Evolutionary conservation across 1,140 invertebrate species (phyloP).

Genomic region (Latrodectus geometricus): DNA sequence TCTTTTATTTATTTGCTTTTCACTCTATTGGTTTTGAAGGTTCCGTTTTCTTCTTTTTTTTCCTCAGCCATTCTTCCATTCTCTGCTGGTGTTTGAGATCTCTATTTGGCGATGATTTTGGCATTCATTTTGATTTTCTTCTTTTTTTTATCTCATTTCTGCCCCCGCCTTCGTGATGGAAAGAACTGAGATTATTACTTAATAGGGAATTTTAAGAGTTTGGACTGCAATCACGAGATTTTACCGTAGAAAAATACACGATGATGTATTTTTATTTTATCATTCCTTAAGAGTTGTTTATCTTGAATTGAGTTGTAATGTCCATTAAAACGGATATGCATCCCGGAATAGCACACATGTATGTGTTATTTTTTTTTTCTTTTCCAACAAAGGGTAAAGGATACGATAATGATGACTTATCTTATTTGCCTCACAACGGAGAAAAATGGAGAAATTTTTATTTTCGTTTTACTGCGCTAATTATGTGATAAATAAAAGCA

Average conservation of each 20-base stretch:
- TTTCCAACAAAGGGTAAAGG: no score
- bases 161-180: neutral
- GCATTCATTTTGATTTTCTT: neutral
- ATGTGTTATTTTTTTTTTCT: no score
- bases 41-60: neutral
- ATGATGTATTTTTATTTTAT: neutral
- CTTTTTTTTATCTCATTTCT: neutral
- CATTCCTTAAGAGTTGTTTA: neutral
- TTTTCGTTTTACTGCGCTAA: no score
- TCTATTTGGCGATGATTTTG: constrained; percentile 30
- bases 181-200: neutral
- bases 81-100: constrained; percentile 6
- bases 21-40: constrained; percentile 1
- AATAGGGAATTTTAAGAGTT: neutral
- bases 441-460: no score
- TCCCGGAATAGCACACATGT: no score
- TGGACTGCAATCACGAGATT: neutral
- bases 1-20: constrained; percentile 50
- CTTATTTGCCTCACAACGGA: no score
- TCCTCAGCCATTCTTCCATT: neutral
- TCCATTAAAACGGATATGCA: no score
- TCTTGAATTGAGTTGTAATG: no score
- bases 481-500: no score
- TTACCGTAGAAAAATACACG: neutral
- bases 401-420: no score